A percentile compares a stretch with the other conserved stretches of the same genome.
Conservation (phyloP, 2,797 vertebrate species). For the Gymnocypris eckloni region DNA sequence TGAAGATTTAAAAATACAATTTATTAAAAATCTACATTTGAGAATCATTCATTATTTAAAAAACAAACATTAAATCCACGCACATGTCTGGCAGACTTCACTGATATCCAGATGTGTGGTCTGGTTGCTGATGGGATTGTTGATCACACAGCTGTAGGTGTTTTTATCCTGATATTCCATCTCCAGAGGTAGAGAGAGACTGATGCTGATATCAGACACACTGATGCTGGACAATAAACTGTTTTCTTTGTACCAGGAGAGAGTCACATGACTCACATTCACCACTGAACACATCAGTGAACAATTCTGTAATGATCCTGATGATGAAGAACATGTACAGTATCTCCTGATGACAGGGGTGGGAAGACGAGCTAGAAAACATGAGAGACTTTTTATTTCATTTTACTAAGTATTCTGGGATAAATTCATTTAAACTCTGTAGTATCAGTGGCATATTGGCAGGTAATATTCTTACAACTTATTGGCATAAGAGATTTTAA, state of each 20-base stretch:
- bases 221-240: not conserved
- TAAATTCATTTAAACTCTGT: not conserved
- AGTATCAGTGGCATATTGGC: not conserved
- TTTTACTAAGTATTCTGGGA: not conserved
- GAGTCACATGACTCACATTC: not conserved
- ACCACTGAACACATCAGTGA: not conserved
- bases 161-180: not conserved
- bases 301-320: not conserved
- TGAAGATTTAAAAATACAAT: not conserved
- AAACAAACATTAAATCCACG: not conserved
- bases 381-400: not conserved
- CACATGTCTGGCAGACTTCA: no score
- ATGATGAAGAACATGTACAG: not conserved
- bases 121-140: not conserved
- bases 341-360: not conserved
- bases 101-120: not conserved
- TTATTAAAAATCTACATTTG: not conserved
- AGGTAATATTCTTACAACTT: not conserved
- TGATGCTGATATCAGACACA: slow-evolving; percentile 13
- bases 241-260: slow-evolving; percentile 4
- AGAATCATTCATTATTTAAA: not conserved
- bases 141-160: not conserved
- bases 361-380: not conserved
- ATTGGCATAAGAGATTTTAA: not conserved
- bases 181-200: not conserved